phyloP scores from a whole-genome alignment of 2,113 vertebrate species.

The Carassius carassius region DNA sequence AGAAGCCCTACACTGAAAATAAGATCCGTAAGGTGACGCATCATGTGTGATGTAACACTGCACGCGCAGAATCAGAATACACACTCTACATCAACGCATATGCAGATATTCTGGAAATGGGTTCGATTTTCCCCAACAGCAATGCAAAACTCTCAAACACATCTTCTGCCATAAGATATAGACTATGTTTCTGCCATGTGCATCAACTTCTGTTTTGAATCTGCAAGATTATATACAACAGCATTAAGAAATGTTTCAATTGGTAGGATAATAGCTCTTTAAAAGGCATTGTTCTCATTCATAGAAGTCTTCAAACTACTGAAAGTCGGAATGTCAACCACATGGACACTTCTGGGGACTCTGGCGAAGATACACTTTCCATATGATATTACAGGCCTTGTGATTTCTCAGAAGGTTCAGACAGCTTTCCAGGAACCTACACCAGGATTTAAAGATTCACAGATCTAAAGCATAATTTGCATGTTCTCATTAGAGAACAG shows the following conservation, averaged over 20 bases:
- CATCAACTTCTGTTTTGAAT: not conserved
- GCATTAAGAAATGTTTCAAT: not conserved
- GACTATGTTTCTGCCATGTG: not conserved
- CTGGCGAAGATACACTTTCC: not conserved
- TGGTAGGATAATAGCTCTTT: not conserved
- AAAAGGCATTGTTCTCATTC: not conserved
- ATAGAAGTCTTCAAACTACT: not conserved
- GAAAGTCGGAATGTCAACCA: not conserved
- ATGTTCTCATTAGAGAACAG: not conserved
- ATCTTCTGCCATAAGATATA: not conserved
- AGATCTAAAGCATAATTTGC: not conserved
- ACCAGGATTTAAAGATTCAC: not conserved
- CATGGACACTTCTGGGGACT: too few species aligned
- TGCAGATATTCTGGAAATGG: not conserved
- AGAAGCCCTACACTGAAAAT: conserved; percentile 7
- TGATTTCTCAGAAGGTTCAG: not conserved
- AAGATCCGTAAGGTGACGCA: not conserved
- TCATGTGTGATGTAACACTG: not conserved
- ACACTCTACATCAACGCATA: not conserved
- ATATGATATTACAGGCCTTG: not conserved
- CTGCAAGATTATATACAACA: not conserved
- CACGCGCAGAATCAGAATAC: not conserved
- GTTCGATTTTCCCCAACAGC: not conserved
- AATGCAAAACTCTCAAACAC: not conserved
- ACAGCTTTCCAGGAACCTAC: not conserved